A percentile compares a stretch with the other conserved stretches of the same genome.
Conservation (phyloP, 1,140 invertebrate species). For the Drosophila tsacasi region DNA sequence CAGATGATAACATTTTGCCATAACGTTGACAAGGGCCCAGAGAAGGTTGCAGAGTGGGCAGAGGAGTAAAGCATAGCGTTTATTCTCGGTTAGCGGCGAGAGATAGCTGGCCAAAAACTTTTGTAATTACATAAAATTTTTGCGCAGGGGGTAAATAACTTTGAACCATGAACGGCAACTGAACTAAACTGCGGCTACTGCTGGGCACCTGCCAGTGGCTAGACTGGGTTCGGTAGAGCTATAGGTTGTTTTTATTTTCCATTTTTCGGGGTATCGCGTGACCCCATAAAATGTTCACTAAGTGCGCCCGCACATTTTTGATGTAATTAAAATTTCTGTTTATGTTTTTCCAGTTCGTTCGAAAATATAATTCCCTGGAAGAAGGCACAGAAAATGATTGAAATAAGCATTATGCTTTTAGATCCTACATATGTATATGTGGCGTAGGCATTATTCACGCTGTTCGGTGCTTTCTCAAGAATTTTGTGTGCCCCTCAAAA, state of each 20-base stretch:
- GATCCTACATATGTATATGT: conserved; percentile 2
- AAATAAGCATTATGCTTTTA: conserved; percentile 68
- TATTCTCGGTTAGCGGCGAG: conserved; percentile 65
- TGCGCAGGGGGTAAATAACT: conserved; percentile 74
- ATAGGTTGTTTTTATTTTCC: background rate
- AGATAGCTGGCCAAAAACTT: conserved; percentile 71
- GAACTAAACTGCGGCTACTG: conserved; percentile 30
- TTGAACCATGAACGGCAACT: conserved; percentile 64
- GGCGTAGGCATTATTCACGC: conserved; percentile 65
- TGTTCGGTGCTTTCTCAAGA: conserved; percentile 62
- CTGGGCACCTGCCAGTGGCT: conserved; percentile 72
- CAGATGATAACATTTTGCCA: conserved; percentile 80
- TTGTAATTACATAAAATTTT: conserved; percentile 82
- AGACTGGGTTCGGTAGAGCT: conserved; percentile 3
- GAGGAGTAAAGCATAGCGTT: conserved; percentile 39
- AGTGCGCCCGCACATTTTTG: conserved; percentile 80
- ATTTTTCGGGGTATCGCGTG: conserved; percentile 38
- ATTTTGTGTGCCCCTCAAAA: conserved; percentile 19
- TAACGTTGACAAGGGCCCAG: conserved; percentile 72
- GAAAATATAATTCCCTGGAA: conserved; percentile 62
- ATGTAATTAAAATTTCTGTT: conserved; percentile 83
- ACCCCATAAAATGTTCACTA: conserved; percentile 78
- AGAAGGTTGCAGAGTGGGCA: background rate
- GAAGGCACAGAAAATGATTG: conserved; percentile 67
- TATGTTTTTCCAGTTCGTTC: conserved; percentile 54